These are phyloP conservation scores for Microctenopoma steveboyesi DNA, from an alignment of 2,797 vertebrate species.

Conservation along the genomic window DNA sequence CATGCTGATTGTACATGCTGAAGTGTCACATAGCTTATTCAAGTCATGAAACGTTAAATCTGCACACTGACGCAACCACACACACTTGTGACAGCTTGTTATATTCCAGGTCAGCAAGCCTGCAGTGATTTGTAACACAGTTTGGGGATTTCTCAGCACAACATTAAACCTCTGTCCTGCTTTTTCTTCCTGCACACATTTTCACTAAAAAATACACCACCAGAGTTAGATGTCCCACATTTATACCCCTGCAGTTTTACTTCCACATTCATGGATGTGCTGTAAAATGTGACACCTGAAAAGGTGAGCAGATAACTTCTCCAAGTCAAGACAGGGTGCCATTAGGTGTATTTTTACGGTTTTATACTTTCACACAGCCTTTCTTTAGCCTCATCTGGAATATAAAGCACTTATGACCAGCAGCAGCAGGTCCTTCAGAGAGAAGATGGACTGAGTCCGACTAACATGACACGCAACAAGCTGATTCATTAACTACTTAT, in stretches of 20 bases:
- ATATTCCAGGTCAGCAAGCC: conserved; percentile 65
- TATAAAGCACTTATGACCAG: conserved; percentile 58
- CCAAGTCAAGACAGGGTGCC: conserved; percentile 23
- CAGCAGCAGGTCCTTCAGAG: conserved; percentile 33
- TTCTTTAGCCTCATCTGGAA: conserved; percentile 50
- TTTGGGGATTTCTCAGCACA: conserved; percentile 54
- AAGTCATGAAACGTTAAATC: conserved; percentile 50
- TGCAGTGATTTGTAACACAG: conserved; percentile 58
- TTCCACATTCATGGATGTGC: conserved; percentile 62
- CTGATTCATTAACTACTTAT: conserved; percentile 30
- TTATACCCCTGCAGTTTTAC: conserved; percentile 32
- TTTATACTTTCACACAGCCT: conserved; percentile 56
- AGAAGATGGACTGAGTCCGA: conserved; percentile 22
- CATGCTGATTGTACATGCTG: conserved; percentile 28
- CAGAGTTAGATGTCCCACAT: conserved; percentile 26
- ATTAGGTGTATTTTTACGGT: conserved; percentile 54
- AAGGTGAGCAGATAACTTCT: conserved; percentile 48
- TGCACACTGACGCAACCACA: conserved; percentile 25
- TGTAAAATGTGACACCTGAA: conserved; percentile 33
- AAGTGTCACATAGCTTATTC: conserved; percentile 58
- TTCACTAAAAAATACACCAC: not conserved
- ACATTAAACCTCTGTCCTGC: conserved; percentile 29
- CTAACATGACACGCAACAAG: conserved; percentile 29
- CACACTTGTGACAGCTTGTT: conserved; percentile 65
- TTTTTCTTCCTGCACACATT: conserved; percentile 20